These are phyloP conservation scores for Phymatocera aterrima DNA, from an alignment of 2,888 invertebrate genomes.

Conservation along the genomic window DNA sequence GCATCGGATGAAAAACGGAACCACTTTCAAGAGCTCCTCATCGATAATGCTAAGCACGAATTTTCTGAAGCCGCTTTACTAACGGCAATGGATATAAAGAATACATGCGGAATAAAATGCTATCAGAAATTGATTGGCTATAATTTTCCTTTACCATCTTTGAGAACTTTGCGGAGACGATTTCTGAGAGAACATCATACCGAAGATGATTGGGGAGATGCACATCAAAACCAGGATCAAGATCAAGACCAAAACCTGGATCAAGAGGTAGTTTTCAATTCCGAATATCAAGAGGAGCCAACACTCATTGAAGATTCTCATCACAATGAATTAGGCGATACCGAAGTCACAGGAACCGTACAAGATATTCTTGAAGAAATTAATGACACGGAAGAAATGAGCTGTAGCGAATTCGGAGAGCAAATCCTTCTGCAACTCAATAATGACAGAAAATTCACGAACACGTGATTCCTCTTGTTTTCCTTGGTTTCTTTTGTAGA, in stretches of 20 bases:
- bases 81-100: slow-evolving; percentile 61
- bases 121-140: slow-evolving; percentile 62
- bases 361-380: slow-evolving; percentile 71
- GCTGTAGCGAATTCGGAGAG: slow-evolving; percentile 62
- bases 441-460: not conserved
- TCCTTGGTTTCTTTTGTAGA: too few species aligned
- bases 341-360: slow-evolving; percentile 64
- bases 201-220: slow-evolving; percentile 40
- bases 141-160: slow-evolving; percentile 64
- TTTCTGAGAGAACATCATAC: slow-evolving; percentile 43
- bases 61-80: slow-evolving; percentile 60
- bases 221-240: slow-evolving; percentile 20
- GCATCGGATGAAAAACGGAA: slow-evolving; percentile 60
- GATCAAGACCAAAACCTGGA: slow-evolving; percentile 31
- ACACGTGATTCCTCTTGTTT: too few species aligned
- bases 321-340: not conserved
- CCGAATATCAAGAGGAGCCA: not conserved
- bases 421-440: slow-evolving; percentile 50
- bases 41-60: slow-evolving; percentile 55
- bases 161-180: slow-evolving; percentile 55
- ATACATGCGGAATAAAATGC: slow-evolving; percentile 60
- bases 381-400: slow-evolving; percentile 65
- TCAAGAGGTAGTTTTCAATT: not conserved
- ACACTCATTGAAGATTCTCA: not conserved
- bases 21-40: slow-evolving; percentile 58